Percentiles rank a stretch among this genome's conserved stretches.
phyloP scores from a whole-genome alignment of 2,888 invertebrate species.

The Melanostoma scalare region DNA sequence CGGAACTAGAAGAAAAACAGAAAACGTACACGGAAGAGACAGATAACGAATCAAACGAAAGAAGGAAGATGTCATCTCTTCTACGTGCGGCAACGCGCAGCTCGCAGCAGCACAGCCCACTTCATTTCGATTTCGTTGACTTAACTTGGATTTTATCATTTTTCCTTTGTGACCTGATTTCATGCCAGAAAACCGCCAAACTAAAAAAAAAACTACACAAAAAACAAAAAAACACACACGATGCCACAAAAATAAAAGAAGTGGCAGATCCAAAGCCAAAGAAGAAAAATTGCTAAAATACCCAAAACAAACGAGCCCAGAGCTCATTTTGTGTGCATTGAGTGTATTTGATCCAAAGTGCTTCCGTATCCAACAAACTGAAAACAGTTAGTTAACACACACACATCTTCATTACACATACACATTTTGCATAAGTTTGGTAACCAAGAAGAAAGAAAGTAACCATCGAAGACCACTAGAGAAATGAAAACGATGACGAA shows the following conservation, averaged over 20 bases:
- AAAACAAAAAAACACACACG: neutral
- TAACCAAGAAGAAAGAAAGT: conserved; percentile 70
- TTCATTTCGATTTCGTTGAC: conserved; percentile 71
- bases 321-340: neutral
- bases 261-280: conserved; percentile 34
- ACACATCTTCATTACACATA: neutral
- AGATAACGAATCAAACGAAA: conserved; percentile 25
- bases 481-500: conserved; percentile 35
- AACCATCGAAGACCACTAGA: conserved; percentile 64
- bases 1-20: conserved; percentile 61
- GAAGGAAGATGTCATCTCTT: conserved; percentile 62
- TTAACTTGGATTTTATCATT: conserved; percentile 24
- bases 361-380: conserved; percentile 71
- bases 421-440: conserved; percentile 42
- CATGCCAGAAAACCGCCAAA: conserved; percentile 48
- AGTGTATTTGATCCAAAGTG: conserved; percentile 46
- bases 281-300: conserved; percentile 62
- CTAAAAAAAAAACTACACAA: conserved; percentile 12
- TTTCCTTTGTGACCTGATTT: conserved; percentile 68
- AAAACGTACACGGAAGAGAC: conserved; percentile 57
- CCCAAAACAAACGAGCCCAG: conserved; percentile 49
- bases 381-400: conserved; percentile 59
- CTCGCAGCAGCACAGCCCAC: conserved; percentile 41
- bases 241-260: conserved; percentile 6
- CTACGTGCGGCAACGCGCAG: conserved; percentile 18